Conservation (phyloP, 2,113 vertebrate genomes). For the Megaptera novaeangliae region DNA sequence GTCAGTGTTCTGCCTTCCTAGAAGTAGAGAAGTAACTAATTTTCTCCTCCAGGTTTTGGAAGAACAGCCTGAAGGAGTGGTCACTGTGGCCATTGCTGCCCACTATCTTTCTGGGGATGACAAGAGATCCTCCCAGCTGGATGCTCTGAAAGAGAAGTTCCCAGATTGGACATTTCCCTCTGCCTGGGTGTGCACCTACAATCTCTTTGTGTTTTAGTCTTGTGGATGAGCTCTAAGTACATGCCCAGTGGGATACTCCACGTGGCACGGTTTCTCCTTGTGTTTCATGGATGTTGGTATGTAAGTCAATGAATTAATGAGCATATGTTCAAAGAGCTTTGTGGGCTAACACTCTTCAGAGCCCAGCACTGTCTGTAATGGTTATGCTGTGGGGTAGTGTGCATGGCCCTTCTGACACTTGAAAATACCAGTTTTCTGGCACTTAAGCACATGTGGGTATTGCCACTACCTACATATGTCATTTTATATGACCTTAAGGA, state of each 20-base stretch:
- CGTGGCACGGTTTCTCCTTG: neutral
- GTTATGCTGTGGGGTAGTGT: neutral
- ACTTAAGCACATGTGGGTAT: slow-evolving; percentile 24
- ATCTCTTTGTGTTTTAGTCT: slow-evolving; percentile 85
- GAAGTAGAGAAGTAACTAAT: neutral
- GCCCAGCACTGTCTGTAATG: neutral
- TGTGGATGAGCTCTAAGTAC: neutral
- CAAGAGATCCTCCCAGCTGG: slow-evolving; percentile 85
- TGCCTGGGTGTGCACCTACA: slow-evolving; percentile 94
- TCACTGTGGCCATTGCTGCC: slow-evolving; percentile 89
- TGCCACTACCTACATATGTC: neutral
- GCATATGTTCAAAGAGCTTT: slow-evolving; percentile 21
- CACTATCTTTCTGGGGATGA: slow-evolving; percentile 93
- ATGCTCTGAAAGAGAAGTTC: slow-evolving; percentile 83
- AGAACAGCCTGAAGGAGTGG: slow-evolving; percentile 81
- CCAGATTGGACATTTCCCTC: slow-evolving; percentile 93
- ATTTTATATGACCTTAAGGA: slow-evolving; percentile 35
- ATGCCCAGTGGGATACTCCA: neutral
- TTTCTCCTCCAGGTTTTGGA: slow-evolving; percentile 77
- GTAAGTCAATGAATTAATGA: slow-evolving; percentile 10
- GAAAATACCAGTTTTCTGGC: slow-evolving; percentile 46
- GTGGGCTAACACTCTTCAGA: neutral
- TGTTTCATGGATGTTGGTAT: neutral
- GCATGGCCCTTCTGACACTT: slow-evolving; percentile 40
- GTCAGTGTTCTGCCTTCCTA: neutral